A percentile compares a stretch with the other conserved stretches of the same genome.
Evolutionary conservation across 2,888 invertebrate genomes (phyloP).

Genomic region (Lymantria monacha): DNA sequence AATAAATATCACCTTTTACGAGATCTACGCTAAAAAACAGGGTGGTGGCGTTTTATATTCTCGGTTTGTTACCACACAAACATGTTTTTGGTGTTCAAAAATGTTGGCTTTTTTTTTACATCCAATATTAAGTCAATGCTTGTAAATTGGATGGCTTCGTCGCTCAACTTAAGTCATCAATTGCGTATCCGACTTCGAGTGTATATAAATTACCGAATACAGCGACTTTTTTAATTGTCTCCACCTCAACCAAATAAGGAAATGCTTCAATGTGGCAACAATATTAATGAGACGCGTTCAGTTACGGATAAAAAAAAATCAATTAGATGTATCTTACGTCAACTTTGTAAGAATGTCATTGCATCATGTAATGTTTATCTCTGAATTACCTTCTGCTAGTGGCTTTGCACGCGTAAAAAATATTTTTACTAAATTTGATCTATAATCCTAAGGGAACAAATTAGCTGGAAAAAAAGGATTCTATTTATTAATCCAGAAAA

Average conservation of each 20-base stretch:
- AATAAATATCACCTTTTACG: background rate
- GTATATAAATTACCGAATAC: slow-evolving; percentile 9
- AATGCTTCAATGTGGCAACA: slow-evolving; percentile 14
- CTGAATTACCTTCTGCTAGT: too few species aligned
- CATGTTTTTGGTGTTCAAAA: background rate
- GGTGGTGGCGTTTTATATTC: background rate
- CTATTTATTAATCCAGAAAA: too few species aligned
- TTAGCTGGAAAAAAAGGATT: too few species aligned
- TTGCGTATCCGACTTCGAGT: slow-evolving; percentile 20
- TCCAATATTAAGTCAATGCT: background rate
- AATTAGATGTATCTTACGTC: background rate
- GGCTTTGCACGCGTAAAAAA: too few species aligned
- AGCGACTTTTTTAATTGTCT: slow-evolving; percentile 24
- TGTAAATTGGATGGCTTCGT: background rate
- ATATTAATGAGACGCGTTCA: slow-evolving; percentile 22
- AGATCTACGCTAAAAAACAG: background rate
- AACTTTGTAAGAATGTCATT: background rate
- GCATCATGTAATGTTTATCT: too few species aligned
- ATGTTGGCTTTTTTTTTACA: slow-evolving; percentile 1
- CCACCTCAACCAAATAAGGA: slow-evolving; percentile 14
- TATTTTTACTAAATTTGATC: too few species aligned
- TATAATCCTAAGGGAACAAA: too few species aligned
- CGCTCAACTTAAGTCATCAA: slow-evolving; percentile 3
- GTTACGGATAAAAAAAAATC: background rate
- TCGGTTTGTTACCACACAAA: background rate